Percentiles rank a stretch among this genome's conserved stretches.
Evolutionary conservation across 2,888 invertebrate species (phyloP).

Genomic region (Danaus chrysippus): DNA sequence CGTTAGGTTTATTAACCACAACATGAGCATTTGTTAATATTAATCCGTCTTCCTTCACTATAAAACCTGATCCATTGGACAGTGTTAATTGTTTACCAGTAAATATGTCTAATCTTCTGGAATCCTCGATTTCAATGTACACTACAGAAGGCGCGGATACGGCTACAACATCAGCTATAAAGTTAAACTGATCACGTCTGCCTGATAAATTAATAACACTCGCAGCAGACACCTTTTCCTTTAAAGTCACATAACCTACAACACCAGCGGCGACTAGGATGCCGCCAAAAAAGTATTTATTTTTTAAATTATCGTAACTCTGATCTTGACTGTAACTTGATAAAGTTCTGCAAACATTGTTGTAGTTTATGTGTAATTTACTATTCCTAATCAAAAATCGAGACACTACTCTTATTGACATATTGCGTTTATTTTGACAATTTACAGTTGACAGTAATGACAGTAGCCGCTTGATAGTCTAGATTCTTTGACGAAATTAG

Average conservation of each 20-base stretch:
- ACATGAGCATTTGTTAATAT: constrained; percentile 98
- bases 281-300: constrained; percentile 46
- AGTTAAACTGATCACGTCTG: constrained; percentile 85
- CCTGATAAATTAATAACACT: constrained; percentile 61
- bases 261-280: constrained; percentile 64
- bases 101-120: constrained; percentile 82
- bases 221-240: constrained; percentile 63
- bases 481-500: background rate
- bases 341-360: constrained; percentile 50
- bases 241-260: constrained; percentile 71
- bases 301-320: constrained; percentile 36
- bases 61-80: constrained; percentile 95
- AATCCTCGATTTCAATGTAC: constrained; percentile 93
- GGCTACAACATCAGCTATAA: constrained; percentile 95
- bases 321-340: constrained; percentile 40
- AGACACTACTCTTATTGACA: constrained; percentile 54
- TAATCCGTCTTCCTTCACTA: constrained; percentile 90
- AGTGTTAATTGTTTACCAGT: constrained; percentile 83
- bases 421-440: constrained; percentile 38
- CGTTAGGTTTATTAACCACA: constrained; percentile 88
- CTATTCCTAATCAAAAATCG: constrained; percentile 57
- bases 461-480: background rate
- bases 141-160: constrained; percentile 92
- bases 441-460: constrained; percentile 8
- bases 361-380: constrained; percentile 50